Evolutionary conservation across 2,888 invertebrate species (phyloP), one percentile per base, ranked within the genome.

Genomic region (Mesorhabditis belari): DNA sequence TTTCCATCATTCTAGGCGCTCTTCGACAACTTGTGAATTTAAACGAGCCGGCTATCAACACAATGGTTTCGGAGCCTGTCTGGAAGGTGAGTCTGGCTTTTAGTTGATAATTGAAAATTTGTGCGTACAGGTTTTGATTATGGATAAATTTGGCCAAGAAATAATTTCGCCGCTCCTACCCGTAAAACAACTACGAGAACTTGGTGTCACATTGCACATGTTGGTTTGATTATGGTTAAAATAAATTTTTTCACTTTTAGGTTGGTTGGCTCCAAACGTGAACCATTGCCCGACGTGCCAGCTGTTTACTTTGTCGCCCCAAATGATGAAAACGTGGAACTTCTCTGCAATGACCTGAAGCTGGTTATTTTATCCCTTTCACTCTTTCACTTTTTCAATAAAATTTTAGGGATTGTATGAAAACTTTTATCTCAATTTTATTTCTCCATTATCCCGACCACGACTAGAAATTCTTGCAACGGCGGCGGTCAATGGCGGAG

Each of bases 251-350:
- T 4, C 4, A 26, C 23, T 50, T 26, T 55, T 35, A 82, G 83
- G 25, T 61, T 79, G 55, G 27, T 80, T 9, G 66, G 84, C 68
- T 81, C 84, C 6, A 84, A 85, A 60, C 77, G 87, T 55, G 86
- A 87, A 66, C 79, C 84, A n/a, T 92, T 99, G 77, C 94, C 95
- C 5, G 98, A 99, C 85, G 96, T 96, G 2, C 96, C 98, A 55
- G 95, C 94, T 0, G 89, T 99, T 49, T 99, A 99, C 82, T 96
- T 99, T 83, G 93, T 96, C 82, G 87, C 90, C 70, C 95, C 98
- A 3, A 89, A 90, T 12, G 92, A 94, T 80, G 95, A 96, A 82
- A 99, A 98, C 83, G 86, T 99, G 50, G 90, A 89, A 54, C 87
- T 94, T 70, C 93, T 98, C 68, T 89, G 90, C 29, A 76, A 83